Conservation (phyloP, 1,140 invertebrate species). For the Rhynchophorus ferrugineus region DNA sequence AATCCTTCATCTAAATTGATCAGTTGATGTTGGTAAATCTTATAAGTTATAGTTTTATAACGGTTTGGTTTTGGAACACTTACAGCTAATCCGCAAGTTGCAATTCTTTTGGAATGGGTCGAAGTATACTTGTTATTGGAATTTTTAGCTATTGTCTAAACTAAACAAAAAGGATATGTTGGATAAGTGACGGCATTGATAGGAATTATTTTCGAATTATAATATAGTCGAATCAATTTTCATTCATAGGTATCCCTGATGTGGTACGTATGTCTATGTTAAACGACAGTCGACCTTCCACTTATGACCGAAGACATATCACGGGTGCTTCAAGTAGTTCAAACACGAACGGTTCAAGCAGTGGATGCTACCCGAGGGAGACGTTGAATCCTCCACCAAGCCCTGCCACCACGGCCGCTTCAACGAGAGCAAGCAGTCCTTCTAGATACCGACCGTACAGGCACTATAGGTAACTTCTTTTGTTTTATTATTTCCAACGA, state of each 20-base stretch:
- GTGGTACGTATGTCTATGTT: slow-evolving; percentile 58
- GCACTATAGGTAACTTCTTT: slow-evolving; percentile 48
- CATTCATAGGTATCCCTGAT: slow-evolving; percentile 46
- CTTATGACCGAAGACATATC: slow-evolving; percentile 72
- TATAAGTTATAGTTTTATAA: too few relatives aligned
- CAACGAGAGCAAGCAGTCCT: slow-evolving; percentile 45
- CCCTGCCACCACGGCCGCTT: slow-evolving; percentile 66
- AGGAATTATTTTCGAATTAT: too few relatives aligned
- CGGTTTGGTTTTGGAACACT: too few relatives aligned
- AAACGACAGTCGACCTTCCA: slow-evolving; percentile 52
- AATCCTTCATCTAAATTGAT: too few relatives aligned
- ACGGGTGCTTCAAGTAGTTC: slow-evolving; percentile 71
- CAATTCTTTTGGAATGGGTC: too few relatives aligned
- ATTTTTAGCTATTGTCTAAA: too few relatives aligned
- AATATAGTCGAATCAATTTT: too few relatives aligned
- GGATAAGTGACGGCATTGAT: too few relatives aligned
- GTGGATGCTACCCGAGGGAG: slow-evolving; percentile 64
- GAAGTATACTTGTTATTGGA: too few relatives aligned
- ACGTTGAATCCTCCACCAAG: slow-evolving; percentile 84
- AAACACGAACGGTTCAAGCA: slow-evolving; percentile 47
- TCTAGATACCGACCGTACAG: slow-evolving; percentile 16
- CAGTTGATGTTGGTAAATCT: too few relatives aligned
- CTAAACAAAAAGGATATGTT: too few relatives aligned
- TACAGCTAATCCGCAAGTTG: too few relatives aligned
- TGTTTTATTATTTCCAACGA: not conserved